These are phyloP conservation scores for Cyprinus carpio DNA, from an alignment of 2,113 vertebrate genomes.

Conservation along the genomic window DNA sequence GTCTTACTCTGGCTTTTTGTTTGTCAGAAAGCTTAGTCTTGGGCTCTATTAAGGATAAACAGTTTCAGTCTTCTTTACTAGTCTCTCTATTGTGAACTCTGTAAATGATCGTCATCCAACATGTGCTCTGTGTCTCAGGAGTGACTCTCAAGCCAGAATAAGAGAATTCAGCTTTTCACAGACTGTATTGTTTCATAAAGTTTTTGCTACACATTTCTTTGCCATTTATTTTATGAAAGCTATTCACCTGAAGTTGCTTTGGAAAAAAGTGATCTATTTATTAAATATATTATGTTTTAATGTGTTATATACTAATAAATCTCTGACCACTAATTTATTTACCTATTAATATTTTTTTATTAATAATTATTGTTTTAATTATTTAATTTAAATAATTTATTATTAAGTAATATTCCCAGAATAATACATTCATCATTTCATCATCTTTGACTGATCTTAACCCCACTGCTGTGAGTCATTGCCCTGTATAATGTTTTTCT, in stretches of 20 bases:
- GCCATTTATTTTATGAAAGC: not conserved
- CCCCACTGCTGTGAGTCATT: constrained; percentile 68
- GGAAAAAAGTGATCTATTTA: too few species aligned
- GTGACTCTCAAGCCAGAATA: constrained; percentile 62
- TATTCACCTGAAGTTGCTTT: too few species aligned
- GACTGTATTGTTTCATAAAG: too few species aligned
- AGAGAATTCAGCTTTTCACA: not conserved
- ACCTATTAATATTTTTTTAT: not conserved
- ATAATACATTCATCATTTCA: not conserved
- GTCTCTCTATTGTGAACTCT: constrained; percentile 66
- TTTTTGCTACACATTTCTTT: not conserved
- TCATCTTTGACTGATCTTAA: constrained; percentile 51
- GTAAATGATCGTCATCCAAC: constrained; percentile 74
- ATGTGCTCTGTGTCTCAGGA: constrained; percentile 67
- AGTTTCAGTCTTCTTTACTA: constrained; percentile 59
- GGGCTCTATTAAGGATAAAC: constrained; percentile 60
- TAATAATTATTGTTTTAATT: not conserved
- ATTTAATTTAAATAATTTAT: not conserved
- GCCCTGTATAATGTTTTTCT: constrained; percentile 60
- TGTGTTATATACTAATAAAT: too few species aligned
- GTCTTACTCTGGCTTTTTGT: constrained; percentile 65
- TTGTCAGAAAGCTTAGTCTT: constrained; percentile 67
- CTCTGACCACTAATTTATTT: not conserved
- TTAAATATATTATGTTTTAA: too few species aligned
- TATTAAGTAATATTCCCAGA: not conserved